Base-by-base conservation (phyloP, 2,888 invertebrate species). In the Chaetoderma sp. region DNA sequence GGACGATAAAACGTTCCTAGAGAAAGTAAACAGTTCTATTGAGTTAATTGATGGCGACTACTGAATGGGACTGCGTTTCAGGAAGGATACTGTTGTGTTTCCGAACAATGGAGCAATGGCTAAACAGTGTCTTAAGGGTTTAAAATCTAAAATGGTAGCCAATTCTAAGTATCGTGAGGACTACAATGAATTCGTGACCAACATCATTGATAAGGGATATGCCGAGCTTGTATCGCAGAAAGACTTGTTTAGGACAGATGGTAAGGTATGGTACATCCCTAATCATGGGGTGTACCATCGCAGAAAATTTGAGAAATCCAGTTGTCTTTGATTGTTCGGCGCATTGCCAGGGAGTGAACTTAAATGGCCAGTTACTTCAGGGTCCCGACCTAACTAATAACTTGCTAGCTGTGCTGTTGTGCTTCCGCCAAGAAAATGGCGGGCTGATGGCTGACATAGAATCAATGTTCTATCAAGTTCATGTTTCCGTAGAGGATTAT, bases 1-100 rank as follows among this genome's bases (percentile, higher is more conserved):
- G 16, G 64, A 70, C 36, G 70, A 70, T 23, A 63, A 57, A 21
- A 32, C n/a, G 4, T 67, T 67, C 36, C 10, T 56, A 3, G 30
- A 65, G 5, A 64, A 64, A 30, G 63, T 67, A 4, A 21, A 47
- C 1, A 33, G 44, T 1, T 64, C 59, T 18, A 49, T 67, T 6
- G 6, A 47, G 6, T 6, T 25, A 16, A 39, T 10, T 13, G 42
- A 10, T 39, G 39, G 56, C 8, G 18, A 42, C 5, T 47, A 27
- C 27, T 25, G 25, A 6, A 32, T 28, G 5, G 5, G 8, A 8
- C 21, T 58, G 27, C 45, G 44, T 5, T 58, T 58, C 27, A 42
- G 32, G 30, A 21, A 4, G 5, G n/a, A 42, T 10, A 18, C n/a
- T n/a, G 44, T 45, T 16, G 4, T 5, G 10, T n/a, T 58, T 42